Evolutionary conservation across 92 coral and sea anemone species (phyloP).

Genomic region (Montipora capitata): DNA sequence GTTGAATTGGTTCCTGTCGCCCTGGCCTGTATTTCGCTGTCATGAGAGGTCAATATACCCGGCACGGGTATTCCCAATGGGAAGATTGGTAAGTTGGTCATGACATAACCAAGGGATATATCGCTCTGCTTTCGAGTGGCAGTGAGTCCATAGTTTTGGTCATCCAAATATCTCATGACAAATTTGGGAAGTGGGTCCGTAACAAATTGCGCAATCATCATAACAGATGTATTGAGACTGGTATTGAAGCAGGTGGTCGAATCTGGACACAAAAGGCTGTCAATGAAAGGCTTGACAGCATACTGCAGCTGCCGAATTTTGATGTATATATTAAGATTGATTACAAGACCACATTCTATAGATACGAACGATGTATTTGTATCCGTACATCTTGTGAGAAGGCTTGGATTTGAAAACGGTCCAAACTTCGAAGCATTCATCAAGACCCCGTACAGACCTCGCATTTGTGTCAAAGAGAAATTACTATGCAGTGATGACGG

Average conservation of each 20-base stretch:
- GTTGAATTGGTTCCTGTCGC: constrained; percentile 7
- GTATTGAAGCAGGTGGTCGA: constrained; percentile 47
- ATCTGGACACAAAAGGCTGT: constrained; percentile 64
- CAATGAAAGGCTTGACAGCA: background rate
- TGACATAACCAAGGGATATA: constrained; percentile 84
- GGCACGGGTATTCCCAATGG: constrained; percentile 76
- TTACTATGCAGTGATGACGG: too few relatives aligned
- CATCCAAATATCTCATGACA: constrained; percentile 62
- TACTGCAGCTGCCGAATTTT: too few relatives aligned
- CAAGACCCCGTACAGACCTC: constrained; percentile 83
- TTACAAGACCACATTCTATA: constrained; percentile 51
- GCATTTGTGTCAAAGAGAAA: constrained; percentile 67
- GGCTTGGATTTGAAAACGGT: constrained; percentile 50
- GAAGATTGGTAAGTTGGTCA: constrained; percentile 66
- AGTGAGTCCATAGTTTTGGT: constrained; percentile 76
- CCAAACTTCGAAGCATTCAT: constrained; percentile 51
- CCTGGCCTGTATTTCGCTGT: constrained; percentile 62
- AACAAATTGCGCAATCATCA: constrained; percentile 60
- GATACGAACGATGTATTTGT: background rate
- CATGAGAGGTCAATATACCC: constrained; percentile 72
- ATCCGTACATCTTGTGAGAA: background rate
- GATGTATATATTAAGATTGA: constrained; percentile 19
- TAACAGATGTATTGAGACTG: background rate
- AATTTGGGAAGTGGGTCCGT: constrained; percentile 47
- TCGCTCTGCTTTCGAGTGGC: constrained; percentile 81